phyloP scores from a whole-genome alignment of 2,113 vertebrate species.

The Triplophysa tibetana region DNA sequence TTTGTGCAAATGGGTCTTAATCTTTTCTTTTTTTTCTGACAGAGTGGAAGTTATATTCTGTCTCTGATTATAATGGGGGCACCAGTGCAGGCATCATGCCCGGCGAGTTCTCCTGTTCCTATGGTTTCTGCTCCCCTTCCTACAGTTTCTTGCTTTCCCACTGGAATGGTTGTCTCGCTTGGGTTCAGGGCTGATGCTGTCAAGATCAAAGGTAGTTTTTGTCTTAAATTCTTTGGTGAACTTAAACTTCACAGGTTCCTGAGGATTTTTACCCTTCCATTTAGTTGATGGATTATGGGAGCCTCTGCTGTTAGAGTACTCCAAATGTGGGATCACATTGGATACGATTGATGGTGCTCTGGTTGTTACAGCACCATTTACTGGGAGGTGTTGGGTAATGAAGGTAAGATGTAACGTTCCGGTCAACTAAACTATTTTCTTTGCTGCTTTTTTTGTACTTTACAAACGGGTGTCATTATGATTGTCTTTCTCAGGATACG shows the following conservation, averaged over 20 bases:
- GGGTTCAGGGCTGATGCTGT: constrained; percentile 17
- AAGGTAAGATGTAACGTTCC: constrained; percentile 28
- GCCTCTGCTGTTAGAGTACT: too few relatives aligned
- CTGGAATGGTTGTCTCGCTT: constrained; percentile 41
- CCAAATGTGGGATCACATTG: constrained; percentile 47
- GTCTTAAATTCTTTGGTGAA: background rate
- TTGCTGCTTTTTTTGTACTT: too few relatives aligned
- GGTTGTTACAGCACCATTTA: constrained; percentile 50
- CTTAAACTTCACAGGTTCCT: background rate
- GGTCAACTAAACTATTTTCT: background rate
- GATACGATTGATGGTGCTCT: constrained; percentile 41
- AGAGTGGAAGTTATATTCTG: too few relatives aligned
- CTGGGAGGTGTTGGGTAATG: constrained; percentile 26
- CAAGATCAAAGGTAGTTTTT: constrained; percentile 49
- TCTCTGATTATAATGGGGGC: too few relatives aligned
- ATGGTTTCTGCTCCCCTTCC: background rate
- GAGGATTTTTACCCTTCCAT: too few relatives aligned
- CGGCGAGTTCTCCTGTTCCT: too few relatives aligned
- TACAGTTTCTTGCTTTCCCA: constrained; percentile 44
- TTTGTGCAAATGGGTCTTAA: too few relatives aligned
- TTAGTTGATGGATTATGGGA: too few relatives aligned
- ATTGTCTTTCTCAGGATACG: background rate
- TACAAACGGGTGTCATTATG: background rate
- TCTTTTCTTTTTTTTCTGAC: too few relatives aligned
- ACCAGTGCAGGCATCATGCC: too few relatives aligned